Percentiles rank a stretch among this genome's conserved stretches.
Conservation (phyloP, 2,113 vertebrate genomes). For the Phaethornis superciliosus region DNA sequence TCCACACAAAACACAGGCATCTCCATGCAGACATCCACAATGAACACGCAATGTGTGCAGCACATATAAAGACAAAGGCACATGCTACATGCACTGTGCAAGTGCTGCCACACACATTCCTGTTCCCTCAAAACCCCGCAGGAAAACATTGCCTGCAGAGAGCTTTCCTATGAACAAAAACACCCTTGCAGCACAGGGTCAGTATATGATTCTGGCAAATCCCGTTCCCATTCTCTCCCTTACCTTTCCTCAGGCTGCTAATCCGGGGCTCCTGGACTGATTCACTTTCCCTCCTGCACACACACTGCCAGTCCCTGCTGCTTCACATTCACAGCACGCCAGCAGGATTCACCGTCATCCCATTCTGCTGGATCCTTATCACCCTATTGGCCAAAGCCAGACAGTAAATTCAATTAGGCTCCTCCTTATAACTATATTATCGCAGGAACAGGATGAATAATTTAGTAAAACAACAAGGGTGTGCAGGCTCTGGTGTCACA, state of each 20-base stretch:
- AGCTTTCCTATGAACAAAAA: not conserved
- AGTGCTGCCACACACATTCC: not conserved
- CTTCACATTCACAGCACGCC: constrained; percentile 70
- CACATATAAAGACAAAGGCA: constrained; percentile 57
- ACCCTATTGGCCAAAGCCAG: constrained; percentile 61
- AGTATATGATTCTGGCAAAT: not conserved
- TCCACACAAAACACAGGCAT: not conserved
- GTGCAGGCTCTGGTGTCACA: constrained; percentile 48
- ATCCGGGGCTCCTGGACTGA: not conserved
- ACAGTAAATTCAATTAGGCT: constrained; percentile 69
- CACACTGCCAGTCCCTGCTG: constrained; percentile 54
- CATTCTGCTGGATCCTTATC: constrained; percentile 52
- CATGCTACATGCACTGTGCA: not conserved
- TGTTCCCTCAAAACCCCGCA: not conserved
- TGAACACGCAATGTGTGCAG: not conserved
- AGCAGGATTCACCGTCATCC: constrained; percentile 66
- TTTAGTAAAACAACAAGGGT: constrained; percentile 61
- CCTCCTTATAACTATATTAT: constrained; percentile 73
- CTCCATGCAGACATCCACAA: not conserved
- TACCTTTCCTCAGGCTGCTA: constrained; percentile 56
- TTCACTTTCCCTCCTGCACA: constrained; percentile 26
- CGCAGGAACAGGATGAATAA: constrained; percentile 70
- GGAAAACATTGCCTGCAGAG: not conserved
- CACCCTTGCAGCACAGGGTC: not conserved
- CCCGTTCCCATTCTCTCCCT: not conserved